These are phyloP conservation scores for Eublepharis macularius DNA, from an alignment of 2,113 vertebrate species.

Conservation along the genomic window DNA sequence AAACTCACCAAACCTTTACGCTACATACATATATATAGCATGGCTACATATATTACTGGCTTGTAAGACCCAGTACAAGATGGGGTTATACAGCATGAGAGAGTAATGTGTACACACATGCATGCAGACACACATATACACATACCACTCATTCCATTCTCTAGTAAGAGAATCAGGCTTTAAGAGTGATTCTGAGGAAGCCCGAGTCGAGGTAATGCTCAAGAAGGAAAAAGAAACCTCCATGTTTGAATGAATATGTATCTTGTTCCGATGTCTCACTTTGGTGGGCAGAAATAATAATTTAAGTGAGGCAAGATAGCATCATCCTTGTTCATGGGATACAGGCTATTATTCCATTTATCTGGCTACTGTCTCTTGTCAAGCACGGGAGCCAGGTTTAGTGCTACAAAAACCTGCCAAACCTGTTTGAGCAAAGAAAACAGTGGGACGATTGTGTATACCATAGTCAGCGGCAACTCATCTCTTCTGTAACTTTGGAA, in stretches of 20 bases:
- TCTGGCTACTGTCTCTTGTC: neutral
- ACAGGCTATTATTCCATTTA: neutral
- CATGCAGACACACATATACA: neutral
- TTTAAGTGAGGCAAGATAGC: neutral
- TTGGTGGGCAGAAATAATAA: neutral
- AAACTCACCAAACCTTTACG: too few relatives aligned
- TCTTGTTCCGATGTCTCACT: neutral
- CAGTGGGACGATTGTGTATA: neutral
- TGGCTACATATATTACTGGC: too few relatives aligned
- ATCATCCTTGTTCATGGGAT: neutral
- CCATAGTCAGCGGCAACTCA: neutral
- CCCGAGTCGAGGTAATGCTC: neutral
- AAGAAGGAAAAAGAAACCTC: neutral
- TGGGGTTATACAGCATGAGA: neutral
- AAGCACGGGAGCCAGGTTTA: neutral
- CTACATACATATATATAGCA: too few relatives aligned
- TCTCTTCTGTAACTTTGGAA: too few relatives aligned
- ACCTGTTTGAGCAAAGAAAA: neutral
- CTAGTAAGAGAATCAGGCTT: neutral
- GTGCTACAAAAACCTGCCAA: neutral
- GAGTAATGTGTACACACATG: too few relatives aligned
- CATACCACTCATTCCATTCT: neutral
- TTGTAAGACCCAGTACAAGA: neutral
- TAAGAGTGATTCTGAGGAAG: neutral
- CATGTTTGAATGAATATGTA: neutral